phyloP scores from a whole-genome alignment of 2,797 vertebrate species.

The Cyprinodon diabolis region DNA sequence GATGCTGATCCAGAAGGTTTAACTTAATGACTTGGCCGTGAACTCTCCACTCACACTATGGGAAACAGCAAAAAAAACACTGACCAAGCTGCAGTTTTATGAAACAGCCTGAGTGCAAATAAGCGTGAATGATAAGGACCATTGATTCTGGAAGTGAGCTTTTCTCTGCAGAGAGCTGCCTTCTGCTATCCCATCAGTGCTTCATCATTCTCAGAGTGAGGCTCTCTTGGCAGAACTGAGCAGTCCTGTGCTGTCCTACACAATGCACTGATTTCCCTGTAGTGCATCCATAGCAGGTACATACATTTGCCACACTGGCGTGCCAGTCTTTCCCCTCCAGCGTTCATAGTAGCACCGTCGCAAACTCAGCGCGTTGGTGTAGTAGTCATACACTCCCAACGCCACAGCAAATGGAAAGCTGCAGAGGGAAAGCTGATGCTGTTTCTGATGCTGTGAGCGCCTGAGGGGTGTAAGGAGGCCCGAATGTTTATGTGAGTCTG shows the following conservation, averaged over 20 bases:
- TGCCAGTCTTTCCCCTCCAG: constrained; percentile 43
- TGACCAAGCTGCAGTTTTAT: constrained; percentile 57
- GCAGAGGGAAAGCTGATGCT: constrained; percentile 49
- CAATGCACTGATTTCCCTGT: constrained; percentile 62
- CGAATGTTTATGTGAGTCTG: constrained; percentile 29
- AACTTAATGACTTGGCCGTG: constrained; percentile 49
- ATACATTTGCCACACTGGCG: constrained; percentile 56
- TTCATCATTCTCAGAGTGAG: constrained; percentile 67
- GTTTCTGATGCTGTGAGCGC: constrained; percentile 62
- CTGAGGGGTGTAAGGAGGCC: constrained; percentile 56
- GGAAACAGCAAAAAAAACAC: constrained; percentile 44
- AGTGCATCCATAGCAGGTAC: constrained; percentile 53
- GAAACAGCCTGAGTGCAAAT: constrained; percentile 64
- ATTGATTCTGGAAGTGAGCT: constrained; percentile 71
- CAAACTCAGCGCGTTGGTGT: constrained; percentile 42
- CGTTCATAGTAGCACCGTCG: constrained; percentile 31
- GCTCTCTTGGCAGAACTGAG: constrained; percentile 55
- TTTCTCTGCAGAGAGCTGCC: constrained; percentile 60
- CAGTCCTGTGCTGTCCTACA: constrained; percentile 57
- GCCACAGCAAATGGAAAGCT: constrained; percentile 41
- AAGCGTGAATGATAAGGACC: constrained; percentile 61
- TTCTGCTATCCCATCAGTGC: constrained; percentile 55
- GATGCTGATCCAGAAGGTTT: constrained; percentile 56
- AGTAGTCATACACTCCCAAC: constrained; percentile 38
- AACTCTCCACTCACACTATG: constrained; percentile 43